These are phyloP conservation scores for Scomber japonicus DNA, from an alignment of 2,113 vertebrate genomes.

Conservation along the genomic window DNA sequence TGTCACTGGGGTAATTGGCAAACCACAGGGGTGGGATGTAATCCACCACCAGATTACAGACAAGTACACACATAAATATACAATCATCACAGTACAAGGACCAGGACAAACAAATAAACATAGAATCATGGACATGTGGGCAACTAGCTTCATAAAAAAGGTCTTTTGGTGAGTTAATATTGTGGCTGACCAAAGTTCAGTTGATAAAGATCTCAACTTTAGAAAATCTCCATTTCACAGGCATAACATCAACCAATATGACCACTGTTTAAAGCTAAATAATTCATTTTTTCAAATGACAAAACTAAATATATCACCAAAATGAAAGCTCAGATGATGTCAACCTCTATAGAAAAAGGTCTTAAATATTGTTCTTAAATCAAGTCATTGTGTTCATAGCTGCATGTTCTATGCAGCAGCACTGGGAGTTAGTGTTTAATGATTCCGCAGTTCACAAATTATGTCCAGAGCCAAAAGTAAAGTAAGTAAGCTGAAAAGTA, in stretches of 20 bases:
- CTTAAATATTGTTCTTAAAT: not conserved
- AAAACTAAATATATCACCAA: conserved; percentile 5
- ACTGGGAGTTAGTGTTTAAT: no score
- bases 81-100: conserved; percentile 56
- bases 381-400: not conserved
- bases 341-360: not conserved
- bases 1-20: conserved; percentile 69
- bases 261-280: conserved; percentile 17
- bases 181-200: conserved; percentile 24
- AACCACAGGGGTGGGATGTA: conserved; percentile 78
- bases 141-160: conserved; percentile 8
- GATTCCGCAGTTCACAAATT: no score
- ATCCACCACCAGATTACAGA: conserved; percentile 66
- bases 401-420: no score
- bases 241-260: not conserved
- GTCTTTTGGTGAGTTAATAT: conserved; percentile 7
- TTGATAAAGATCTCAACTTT: not conserved
- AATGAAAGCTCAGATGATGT: conserved; percentile 7
- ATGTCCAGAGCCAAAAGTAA: no score
- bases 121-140: conserved; percentile 30
- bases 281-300: conserved; percentile 1
- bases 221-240: not conserved
- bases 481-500: no score
- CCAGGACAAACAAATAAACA: conserved; percentile 55
- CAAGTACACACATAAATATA: conserved; percentile 70